Evolutionary conservation across 2,797 vertebrate species (phyloP).

Genomic region (Iguana delicatissima): DNA sequence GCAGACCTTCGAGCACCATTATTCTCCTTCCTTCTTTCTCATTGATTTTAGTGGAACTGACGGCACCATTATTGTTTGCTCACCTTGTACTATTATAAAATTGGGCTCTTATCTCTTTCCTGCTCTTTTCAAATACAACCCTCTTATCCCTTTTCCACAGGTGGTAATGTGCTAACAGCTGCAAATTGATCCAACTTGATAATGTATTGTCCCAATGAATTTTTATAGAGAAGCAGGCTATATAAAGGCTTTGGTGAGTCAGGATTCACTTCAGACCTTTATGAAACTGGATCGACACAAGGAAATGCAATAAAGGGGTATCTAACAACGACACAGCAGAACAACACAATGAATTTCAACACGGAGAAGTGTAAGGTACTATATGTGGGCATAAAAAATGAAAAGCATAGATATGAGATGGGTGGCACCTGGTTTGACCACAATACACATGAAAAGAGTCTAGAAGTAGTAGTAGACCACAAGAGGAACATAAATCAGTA

Average conservation of each 20-base stretch:
- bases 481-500: no score
- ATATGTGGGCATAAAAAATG: no score
- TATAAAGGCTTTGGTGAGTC: conserved; percentile 13
- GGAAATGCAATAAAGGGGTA: not conserved
- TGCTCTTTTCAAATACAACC: not conserved
- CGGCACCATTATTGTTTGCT: conserved; percentile 30
- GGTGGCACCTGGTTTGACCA: no score
- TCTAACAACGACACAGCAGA: not conserved
- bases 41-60: conserved; percentile 38
- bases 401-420: no score
- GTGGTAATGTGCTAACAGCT: conserved; percentile 31
- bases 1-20: not conserved
- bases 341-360: no score
- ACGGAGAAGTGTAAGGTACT: no score
- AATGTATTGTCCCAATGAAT: conserved; percentile 13
- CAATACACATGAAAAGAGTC: no score
- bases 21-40: conserved; percentile 14
- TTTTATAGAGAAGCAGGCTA: conserved; percentile 12
- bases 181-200: conserved; percentile 33
- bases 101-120: conserved; percentile 23
- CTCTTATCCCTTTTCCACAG: not conserved
- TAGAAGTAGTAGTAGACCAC: no score
- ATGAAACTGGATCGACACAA: conserved; percentile 14
- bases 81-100: conserved; percentile 27
- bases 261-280: not conserved